A percentile compares a stretch with the other conserved stretches of the same genome.
These are phyloP conservation scores for Sebastiscus tertius DNA, from an alignment of 2,797 vertebrate species.

Conservation along the genomic window DNA sequence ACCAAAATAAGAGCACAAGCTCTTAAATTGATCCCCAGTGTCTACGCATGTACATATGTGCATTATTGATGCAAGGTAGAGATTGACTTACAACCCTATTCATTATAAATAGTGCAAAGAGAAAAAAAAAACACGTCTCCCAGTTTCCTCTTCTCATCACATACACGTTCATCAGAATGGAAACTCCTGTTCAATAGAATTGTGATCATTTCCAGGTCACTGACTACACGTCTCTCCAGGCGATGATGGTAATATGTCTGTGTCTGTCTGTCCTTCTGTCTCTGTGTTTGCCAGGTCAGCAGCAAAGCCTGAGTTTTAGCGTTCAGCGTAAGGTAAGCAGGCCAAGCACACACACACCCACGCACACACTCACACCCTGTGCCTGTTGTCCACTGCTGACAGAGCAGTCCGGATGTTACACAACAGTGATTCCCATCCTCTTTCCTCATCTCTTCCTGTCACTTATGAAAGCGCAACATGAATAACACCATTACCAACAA, in stretches of 20 bases:
- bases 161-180: conserved; percentile 51
- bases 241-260: conserved; percentile 17
- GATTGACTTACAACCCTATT: conserved; percentile 43
- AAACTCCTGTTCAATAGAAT: conserved; percentile 66
- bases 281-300: conserved; percentile 27
- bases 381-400: conserved; percentile 69
- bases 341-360: not conserved
- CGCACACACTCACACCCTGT: not conserved
- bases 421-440: conserved; percentile 59
- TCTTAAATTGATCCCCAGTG: not conserved
- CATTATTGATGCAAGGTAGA: conserved; percentile 46
- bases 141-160: conserved; percentile 8
- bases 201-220: conserved; percentile 74
- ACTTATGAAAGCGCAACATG: conserved; percentile 45
- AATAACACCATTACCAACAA: not conserved
- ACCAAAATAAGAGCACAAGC: not conserved
- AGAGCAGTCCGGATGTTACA: conserved; percentile 73
- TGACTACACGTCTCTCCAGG: conserved; percentile 52
- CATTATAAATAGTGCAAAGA: conserved; percentile 42
- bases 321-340: not conserved
- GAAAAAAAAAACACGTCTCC: conserved; percentile 7
- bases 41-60: not conserved
- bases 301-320: not conserved
- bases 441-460: conserved; percentile 63
- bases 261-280: conserved; percentile 20